Conservation (phyloP, 2,113 vertebrate genomes). For the Carassius carassius region DNA sequence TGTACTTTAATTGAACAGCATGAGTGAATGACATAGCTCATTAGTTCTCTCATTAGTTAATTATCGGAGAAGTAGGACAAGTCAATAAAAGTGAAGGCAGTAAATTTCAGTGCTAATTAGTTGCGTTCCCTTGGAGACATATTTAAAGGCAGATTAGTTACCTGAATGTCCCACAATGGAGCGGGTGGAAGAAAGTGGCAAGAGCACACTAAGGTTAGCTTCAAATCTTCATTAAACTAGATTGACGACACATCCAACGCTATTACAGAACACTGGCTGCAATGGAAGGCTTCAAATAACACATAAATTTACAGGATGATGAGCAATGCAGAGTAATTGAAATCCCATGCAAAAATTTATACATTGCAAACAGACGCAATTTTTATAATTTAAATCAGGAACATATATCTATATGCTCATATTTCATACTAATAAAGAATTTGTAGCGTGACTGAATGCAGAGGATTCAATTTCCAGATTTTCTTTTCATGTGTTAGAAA, state of each 20-base stretch:
- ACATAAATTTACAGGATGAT: neutral
- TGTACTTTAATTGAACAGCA: conserved; percentile 99
- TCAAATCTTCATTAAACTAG: conserved; percentile 66
- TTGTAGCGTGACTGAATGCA: neutral
- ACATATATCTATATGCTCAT: neutral
- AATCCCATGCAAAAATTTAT: neutral
- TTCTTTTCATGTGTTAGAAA: neutral
- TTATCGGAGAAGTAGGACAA: conserved; percentile 99
- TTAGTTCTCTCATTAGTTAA: conserved; percentile 99
- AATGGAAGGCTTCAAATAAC: conserved; percentile 47
- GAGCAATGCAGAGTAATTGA: neutral
- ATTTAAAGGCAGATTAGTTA: conserved; percentile 99
- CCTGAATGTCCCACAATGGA: conserved; percentile 90
- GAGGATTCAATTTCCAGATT: neutral
- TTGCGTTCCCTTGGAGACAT: conserved; percentile 97
- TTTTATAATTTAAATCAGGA: neutral
- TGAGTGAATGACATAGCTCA: conserved; percentile 99
- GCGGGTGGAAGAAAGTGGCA: conserved; percentile 72
- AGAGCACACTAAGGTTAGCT: conserved; percentile 70
- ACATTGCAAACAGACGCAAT: neutral
- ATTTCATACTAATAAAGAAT: neutral
- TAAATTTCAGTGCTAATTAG: conserved; percentile 99
- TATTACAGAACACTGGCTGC: conserved; percentile 38
- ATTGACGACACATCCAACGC: conserved; percentile 62
- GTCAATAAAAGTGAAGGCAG: conserved; percentile 99